phyloP scores from a whole-genome alignment of 1,140 invertebrate species.

The Drosophila ananassae region DNA sequence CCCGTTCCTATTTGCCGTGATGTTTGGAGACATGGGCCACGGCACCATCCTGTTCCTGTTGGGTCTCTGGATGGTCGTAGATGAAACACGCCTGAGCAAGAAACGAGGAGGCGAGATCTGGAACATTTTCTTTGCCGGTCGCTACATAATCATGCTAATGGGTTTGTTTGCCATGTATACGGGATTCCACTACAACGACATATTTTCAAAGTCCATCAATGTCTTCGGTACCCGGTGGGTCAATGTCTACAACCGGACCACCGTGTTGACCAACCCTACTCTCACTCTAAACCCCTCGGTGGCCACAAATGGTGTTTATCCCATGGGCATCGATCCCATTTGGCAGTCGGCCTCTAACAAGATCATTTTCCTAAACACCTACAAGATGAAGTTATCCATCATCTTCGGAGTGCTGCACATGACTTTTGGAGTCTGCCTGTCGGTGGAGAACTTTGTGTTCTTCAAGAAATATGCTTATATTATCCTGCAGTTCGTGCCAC shows the following conservation, averaged over 20 bases:
- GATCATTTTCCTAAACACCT: slow-evolving; percentile 98
- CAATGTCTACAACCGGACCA: slow-evolving; percentile 86
- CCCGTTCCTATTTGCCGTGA: slow-evolving; percentile 90
- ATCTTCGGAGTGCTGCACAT: slow-evolving; percentile 98
- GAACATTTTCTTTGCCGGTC: slow-evolving; percentile 97
- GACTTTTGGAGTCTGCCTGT: slow-evolving; percentile 96
- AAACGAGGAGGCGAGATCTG: slow-evolving; percentile 93
- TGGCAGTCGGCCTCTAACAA: slow-evolving; percentile 97
- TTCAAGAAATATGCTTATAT: slow-evolving; percentile 92
- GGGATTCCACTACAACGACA: slow-evolving; percentile 98
- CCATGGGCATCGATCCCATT: slow-evolving; percentile 88
- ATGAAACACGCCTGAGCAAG: slow-evolving; percentile 88
- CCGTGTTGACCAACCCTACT: slow-evolving; percentile 84
- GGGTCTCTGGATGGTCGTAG: slow-evolving; percentile 87
- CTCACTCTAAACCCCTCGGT: slow-evolving; percentile 88
- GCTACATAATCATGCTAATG: slow-evolving; percentile 99
- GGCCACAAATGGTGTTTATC: slow-evolving; percentile 81
- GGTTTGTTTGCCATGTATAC: slow-evolving; percentile 98
- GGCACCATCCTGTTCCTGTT: slow-evolving; percentile 88
- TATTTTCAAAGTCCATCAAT: slow-evolving; percentile 98
- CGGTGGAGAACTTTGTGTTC: slow-evolving; percentile 95
- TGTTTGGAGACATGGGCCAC: slow-evolving; percentile 91
- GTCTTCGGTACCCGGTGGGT: slow-evolving; percentile 95
- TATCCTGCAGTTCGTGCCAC: slow-evolving; percentile 95
- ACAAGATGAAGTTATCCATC: slow-evolving; percentile 99